These are phyloP conservation scores for Drosophila greeni DNA, from an alignment of 2,888 invertebrate genomes.

Conservation along the genomic window DNA sequence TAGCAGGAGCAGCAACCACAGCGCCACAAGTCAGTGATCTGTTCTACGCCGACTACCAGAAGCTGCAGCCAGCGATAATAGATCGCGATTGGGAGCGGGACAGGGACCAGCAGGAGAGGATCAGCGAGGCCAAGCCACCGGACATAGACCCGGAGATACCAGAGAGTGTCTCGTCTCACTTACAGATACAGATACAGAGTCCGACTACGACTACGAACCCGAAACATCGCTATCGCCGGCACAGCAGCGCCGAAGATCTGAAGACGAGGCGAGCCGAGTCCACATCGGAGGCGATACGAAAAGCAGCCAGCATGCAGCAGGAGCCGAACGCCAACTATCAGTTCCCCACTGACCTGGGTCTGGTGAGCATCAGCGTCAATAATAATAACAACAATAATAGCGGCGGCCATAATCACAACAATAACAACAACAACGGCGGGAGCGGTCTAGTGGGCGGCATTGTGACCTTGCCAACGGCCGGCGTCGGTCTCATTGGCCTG, in stretches of 20 bases:
- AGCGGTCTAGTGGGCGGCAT: conserved; percentile 41
- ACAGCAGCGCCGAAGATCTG: conserved; percentile 61
- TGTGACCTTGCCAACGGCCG: conserved; percentile 58
- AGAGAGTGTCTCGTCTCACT: conserved; percentile 7
- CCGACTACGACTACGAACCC: neutral
- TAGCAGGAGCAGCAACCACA: conserved; percentile 35
- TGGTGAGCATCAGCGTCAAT: conserved; percentile 75
- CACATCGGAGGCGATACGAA: conserved; percentile 47
- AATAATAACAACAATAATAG: conserved; percentile 39
- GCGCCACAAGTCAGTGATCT: conserved; percentile 37
- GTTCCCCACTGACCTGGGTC: conserved; percentile 78
- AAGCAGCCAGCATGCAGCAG: conserved; percentile 77
- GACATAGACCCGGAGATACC: conserved; percentile 46
- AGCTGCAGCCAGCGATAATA: conserved; percentile 69
- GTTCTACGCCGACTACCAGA: conserved; percentile 64
- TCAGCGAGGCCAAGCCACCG: conserved; percentile 64
- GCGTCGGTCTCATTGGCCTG: conserved; percentile 53
- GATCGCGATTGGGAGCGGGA: conserved; percentile 44
- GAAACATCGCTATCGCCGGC: conserved; percentile 47
- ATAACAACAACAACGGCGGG: conserved; percentile 34
- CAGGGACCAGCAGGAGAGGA: conserved; percentile 31
- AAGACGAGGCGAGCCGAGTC: conserved; percentile 40
- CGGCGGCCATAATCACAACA: conserved; percentile 27
- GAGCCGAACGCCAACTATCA: conserved; percentile 78
- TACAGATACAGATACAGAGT: conserved; percentile 5